Evolutionary conservation across 2,888 invertebrate species (phyloP).

Genomic region (Limnephilus lunatus): DNA sequence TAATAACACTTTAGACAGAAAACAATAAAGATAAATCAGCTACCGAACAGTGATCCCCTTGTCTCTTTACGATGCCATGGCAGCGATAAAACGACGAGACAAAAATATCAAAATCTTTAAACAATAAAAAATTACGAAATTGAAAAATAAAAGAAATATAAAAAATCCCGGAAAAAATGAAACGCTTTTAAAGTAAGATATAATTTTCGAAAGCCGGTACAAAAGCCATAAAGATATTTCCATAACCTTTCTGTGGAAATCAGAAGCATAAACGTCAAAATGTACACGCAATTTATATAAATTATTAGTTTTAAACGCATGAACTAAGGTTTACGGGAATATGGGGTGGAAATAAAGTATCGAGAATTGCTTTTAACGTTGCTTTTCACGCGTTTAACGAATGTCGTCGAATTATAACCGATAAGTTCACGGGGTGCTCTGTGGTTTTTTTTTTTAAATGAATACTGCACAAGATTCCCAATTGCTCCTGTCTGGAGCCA

Average conservation of each 20-base stretch:
- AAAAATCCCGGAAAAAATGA: conserved; percentile 7
- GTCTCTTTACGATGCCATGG: conserved; percentile 46
- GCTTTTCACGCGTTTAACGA: neutral
- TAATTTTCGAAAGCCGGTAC: conserved; percentile 53
- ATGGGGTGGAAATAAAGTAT: conserved; percentile 5
- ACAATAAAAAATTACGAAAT: conserved; percentile 46
- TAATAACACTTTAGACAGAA: conserved; percentile 46
- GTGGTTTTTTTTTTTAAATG: no score
- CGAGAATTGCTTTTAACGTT: conserved; percentile 31
- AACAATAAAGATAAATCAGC: conserved; percentile 53
- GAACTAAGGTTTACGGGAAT: conserved; percentile 49
- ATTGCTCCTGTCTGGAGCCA: no score
- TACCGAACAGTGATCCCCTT: conserved; percentile 47
- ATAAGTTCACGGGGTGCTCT: neutral
- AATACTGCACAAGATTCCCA: no score
- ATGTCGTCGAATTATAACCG: neutral
- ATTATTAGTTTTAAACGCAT: conserved; percentile 60
- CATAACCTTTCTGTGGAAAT: conserved; percentile 62
- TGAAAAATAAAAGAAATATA: conserved; percentile 48
- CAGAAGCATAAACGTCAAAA: conserved; percentile 63
- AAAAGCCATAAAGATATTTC: conserved; percentile 62
- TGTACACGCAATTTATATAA: conserved; percentile 64
- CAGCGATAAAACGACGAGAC: conserved; percentile 48
- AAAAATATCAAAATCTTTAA: conserved; percentile 42
- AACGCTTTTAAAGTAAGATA: conserved; percentile 29